These are phyloP conservation scores for Rachycentron canadum DNA, from an alignment of 2,797 vertebrate genomes.

Conservation along the genomic window DNA sequence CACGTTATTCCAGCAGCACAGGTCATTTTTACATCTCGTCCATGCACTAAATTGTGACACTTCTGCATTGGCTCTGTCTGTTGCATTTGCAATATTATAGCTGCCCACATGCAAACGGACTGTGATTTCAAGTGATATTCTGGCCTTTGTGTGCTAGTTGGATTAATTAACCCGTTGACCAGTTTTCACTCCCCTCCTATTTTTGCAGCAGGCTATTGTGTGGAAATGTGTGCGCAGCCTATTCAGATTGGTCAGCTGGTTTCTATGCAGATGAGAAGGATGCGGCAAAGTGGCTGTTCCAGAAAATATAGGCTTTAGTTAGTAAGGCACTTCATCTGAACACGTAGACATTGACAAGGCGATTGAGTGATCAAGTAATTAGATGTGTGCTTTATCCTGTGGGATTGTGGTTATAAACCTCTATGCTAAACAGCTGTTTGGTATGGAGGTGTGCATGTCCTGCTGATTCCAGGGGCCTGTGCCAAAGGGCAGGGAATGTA, in stretches of 20 bases:
- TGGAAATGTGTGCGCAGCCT: constrained; percentile 30
- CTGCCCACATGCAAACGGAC: constrained; percentile 25
- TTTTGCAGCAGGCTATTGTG: constrained; percentile 48
- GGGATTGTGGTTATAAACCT: constrained; percentile 63
- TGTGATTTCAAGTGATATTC: constrained; percentile 38
- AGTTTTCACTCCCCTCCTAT: constrained; percentile 36
- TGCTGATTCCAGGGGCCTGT: constrained; percentile 15
- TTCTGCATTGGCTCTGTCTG: constrained; percentile 5
- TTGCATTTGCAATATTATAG: constrained; percentile 9
- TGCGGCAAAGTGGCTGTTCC: constrained; percentile 44
- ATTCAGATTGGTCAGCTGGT: constrained; percentile 61
- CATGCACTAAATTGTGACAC: constrained; percentile 9
- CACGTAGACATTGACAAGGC: constrained; percentile 62
- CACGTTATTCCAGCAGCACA: constrained; percentile 20
- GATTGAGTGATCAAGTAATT: constrained; percentile 73
- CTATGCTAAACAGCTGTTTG: constrained; percentile 73
- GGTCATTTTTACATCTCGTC: not conserved
- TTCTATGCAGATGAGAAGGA: constrained; percentile 66
- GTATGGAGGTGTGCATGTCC: constrained; percentile 48
- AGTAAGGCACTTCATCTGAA: constrained; percentile 48
- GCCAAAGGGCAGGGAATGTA: constrained; percentile 24
- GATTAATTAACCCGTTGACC: constrained; percentile 69
- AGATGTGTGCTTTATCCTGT: constrained; percentile 63
- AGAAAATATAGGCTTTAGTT: constrained; percentile 34
- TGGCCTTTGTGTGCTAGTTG: constrained; percentile 49